Evolutionary conservation across 2,113 vertebrate genomes (phyloP), one percentile per base, ranked within the genome.

Genomic region (Calidris pugnax): DNA sequence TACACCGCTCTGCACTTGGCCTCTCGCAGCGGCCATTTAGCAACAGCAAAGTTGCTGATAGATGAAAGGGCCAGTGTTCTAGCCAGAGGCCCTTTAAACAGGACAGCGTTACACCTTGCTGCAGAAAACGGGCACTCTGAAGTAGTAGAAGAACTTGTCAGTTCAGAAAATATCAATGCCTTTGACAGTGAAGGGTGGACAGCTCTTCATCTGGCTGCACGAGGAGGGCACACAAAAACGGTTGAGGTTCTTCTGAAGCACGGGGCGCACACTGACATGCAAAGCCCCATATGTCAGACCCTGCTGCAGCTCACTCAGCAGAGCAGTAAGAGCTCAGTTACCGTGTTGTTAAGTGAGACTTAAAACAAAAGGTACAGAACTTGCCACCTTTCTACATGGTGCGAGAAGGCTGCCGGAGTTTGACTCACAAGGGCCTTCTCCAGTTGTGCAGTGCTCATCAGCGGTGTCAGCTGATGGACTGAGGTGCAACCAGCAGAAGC

Each of bases 1-100:
- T 98, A 94, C 74, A 99, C 99, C 0, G 98, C 99, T 6, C 97
- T 99, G 59, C 99, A 99, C 97, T 93, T 99, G 21, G 99, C 99
- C 0, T 95, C 98, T 26, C 98, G 98, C 77, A 96, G 92, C 0
- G 99, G 99, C 28, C 99, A 99, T 91, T 91, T 99, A 47, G 98
- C 99, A 43, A 99, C 99, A 0, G 97, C 99, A 1, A 99, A 98
- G 96, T 98, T 99, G 98, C 94, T 99, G 51, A 27, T 99, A 43
- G 99, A 99, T 78, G 99, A 99, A 91, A 97, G 98, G 60, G 98
- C 98, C 2, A 91, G 98, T 18, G 93, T 98, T 43, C 78, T 95
- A 56, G 98, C 97, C 50, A 82, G 91, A 14, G 98, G 97, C 89
- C 97, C 93, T 6, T 82, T 91, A 26, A 96, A 94, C 6, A 98